These are phyloP conservation scores for Myotis davidii DNA, from an alignment of 2,113 vertebrate genomes.

Conservation along the genomic window DNA sequence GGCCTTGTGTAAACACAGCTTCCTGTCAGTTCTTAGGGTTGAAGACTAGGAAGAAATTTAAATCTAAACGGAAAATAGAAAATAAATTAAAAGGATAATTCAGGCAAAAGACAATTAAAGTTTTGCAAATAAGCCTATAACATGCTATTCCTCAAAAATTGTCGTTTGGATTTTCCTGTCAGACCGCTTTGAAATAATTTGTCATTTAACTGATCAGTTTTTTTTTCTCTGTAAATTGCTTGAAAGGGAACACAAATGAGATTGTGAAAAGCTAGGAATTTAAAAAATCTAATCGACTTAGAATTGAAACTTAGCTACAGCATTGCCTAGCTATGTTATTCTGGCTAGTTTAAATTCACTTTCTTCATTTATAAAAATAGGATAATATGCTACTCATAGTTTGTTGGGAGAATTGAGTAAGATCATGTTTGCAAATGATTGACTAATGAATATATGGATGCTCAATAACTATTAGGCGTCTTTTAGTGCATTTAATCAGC, in stretches of 20 bases:
- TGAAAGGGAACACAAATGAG: neutral
- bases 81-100: slow-evolving; percentile 19
- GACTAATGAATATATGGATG: neutral
- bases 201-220: neutral
- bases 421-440: neutral
- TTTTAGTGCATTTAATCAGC: neutral
- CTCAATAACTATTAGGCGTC: neutral
- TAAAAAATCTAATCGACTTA: neutral
- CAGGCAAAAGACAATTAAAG: neutral
- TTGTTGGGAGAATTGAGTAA: neutral
- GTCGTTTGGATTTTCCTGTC: neutral
- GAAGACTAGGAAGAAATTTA: neutral
- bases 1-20: neutral
- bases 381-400: neutral
- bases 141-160: slow-evolving; percentile 1
- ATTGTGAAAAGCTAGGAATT: neutral
- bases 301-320: neutral
- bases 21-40: neutral
- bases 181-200: neutral
- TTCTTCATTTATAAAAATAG: slow-evolving; percentile 38
- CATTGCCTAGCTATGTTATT: neutral
- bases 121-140: neutral
- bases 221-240: neutral
- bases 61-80: slow-evolving; percentile 12
- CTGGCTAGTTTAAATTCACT: neutral